These are phyloP conservation scores for Acleris literana DNA, from an alignment of 2,888 invertebrate species.

Conservation along the genomic window DNA sequence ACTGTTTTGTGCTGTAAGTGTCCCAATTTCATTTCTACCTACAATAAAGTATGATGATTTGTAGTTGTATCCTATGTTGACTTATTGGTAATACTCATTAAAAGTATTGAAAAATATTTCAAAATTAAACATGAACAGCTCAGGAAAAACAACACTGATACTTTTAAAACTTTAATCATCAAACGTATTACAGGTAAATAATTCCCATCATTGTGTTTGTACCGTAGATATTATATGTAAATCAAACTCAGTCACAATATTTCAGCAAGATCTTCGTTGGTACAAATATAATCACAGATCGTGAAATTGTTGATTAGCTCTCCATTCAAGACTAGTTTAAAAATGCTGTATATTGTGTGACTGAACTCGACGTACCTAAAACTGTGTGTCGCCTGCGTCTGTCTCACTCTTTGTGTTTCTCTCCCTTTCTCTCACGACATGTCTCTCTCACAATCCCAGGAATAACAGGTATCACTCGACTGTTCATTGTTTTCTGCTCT, in stretches of 20 bases:
- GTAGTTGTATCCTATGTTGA: neutral
- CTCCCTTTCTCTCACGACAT: conserved; percentile 80
- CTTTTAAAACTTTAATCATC: conserved; percentile 21
- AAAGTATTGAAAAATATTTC: neutral
- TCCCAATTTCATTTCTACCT: conserved; percentile 33
- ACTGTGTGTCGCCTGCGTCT: conserved; percentile 77
- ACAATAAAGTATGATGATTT: conserved; percentile 28
- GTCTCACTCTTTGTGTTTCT: conserved; percentile 82
- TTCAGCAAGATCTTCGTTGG: conserved; percentile 20
- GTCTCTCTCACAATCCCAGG: conserved; percentile 81
- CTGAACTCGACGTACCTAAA: conserved; percentile 40
- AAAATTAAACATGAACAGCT: neutral
- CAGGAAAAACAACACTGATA: neutral
- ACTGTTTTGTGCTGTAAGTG: neutral
- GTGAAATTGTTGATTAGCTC: too few species aligned
- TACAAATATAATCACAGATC: neutral
- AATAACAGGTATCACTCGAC: conserved; percentile 81
- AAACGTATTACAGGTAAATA: conserved; percentile 24
- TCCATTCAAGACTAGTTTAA: neutral
- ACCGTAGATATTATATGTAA: conserved; percentile 29
- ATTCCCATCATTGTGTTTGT: conserved; percentile 35
- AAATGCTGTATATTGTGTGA: conserved; percentile 18
- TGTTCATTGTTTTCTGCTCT: conserved; percentile 58
- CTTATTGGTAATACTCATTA: neutral
- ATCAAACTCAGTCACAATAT: conserved; percentile 20